A percentile compares a stretch with the other conserved stretches of the same genome.
Evolutionary conservation across 2,113 vertebrate genomes (phyloP).

Genomic region (Lepus timidus): DNA sequence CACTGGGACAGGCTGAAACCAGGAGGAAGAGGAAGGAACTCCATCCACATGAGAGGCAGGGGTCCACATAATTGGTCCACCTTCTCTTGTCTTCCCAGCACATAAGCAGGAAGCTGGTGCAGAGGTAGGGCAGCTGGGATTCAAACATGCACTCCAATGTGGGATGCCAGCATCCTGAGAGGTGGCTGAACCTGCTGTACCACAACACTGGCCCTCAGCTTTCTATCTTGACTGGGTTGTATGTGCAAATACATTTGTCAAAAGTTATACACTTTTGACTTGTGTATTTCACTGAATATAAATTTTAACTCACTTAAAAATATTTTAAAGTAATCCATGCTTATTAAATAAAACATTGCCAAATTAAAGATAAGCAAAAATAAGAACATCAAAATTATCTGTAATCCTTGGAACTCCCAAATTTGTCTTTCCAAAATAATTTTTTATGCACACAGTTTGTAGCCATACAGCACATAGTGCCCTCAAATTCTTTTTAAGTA

Average conservation of each 20-base stretch:
- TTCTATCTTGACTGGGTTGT: background rate
- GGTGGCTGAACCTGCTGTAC: too few species aligned
- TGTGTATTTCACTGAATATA: slow-evolving; percentile 42
- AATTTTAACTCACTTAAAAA: slow-evolving; percentile 43
- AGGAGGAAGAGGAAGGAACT: too few species aligned
- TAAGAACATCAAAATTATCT: background rate
- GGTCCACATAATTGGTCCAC: too few species aligned
- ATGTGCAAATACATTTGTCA: background rate
- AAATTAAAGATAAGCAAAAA: slow-evolving; percentile 35
- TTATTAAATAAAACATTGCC: slow-evolving; percentile 21
- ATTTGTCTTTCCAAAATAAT: background rate
- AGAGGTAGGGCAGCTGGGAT: too few species aligned
- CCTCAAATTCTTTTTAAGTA: background rate
- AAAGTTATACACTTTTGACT: background rate
- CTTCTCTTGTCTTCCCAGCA: too few species aligned
- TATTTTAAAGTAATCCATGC: background rate
- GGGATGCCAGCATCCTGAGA: too few species aligned
- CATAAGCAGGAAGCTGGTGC: too few species aligned
- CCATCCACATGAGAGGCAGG: too few species aligned
- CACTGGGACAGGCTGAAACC: too few species aligned
- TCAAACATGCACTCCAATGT: too few species aligned
- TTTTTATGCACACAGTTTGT: background rate
- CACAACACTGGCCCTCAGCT: background rate
- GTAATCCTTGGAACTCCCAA: background rate
- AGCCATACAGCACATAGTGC: background rate